A percentile compares a stretch with the other conserved stretches of the same genome.
Conservation (phyloP, 2,113 vertebrate species). For the Myrmecophaga tridactyla region DNA sequence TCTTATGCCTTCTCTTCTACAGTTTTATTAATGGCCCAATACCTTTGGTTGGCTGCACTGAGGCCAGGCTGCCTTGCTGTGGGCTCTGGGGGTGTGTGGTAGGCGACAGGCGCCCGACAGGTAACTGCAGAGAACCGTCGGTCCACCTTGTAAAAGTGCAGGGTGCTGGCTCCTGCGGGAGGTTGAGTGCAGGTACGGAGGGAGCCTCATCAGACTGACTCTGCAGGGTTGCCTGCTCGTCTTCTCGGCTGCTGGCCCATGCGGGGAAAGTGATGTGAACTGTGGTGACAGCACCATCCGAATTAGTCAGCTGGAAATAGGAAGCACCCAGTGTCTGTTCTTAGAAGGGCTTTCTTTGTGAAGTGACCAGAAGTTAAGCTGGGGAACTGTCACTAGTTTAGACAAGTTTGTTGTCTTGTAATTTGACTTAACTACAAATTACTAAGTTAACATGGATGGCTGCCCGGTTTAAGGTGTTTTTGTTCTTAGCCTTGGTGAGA, state of each 20-base stretch:
- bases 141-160: neutral
- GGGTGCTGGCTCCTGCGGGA: fast-evolving
- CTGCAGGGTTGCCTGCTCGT: no score
- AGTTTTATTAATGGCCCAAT: neutral
- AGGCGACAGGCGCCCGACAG: neutral
- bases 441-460: neutral
- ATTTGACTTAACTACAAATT: neutral
- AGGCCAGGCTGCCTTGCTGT: fast-evolving
- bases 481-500: neutral
- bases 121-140: neutral
- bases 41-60: neutral
- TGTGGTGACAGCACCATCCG: neutral
- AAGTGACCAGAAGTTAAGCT: fast-evolving
- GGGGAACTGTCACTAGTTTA: neutral
- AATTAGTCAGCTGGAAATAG: fast-evolving
- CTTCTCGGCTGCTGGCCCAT: fast-evolving
- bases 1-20: neutral
- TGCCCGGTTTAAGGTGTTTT: fast-evolving
- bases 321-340: fast-evolving
- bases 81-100: neutral
- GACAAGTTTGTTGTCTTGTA: no score
- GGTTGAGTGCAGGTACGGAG: fast-evolving
- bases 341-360: no score
- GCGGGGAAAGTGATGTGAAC: neutral
- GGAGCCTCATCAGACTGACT: neutral